Evolutionary conservation across 2,888 invertebrate species (phyloP).

Genomic region (Agrilus biguttatus): DNA sequence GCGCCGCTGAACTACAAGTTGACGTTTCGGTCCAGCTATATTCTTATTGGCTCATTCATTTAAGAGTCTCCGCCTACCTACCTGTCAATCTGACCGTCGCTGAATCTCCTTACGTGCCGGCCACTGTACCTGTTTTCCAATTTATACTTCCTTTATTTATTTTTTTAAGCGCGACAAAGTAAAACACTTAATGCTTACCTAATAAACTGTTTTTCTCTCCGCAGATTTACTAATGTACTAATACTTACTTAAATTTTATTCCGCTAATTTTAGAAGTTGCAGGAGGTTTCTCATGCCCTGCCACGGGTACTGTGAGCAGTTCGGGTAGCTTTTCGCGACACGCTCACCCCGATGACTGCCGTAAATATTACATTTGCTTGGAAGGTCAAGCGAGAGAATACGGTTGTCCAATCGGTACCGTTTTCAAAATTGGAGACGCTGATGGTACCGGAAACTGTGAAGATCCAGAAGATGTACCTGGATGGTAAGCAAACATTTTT

Average conservation of each 20-base stretch:
- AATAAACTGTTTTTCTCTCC: too few species aligned
- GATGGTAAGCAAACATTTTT: slow-evolving; percentile 58
- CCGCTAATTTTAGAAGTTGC: slow-evolving; percentile 59
- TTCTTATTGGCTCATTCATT: too few species aligned
- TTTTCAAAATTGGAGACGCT: slow-evolving; percentile 84
- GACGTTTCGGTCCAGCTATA: too few species aligned
- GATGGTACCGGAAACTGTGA: slow-evolving; percentile 88
- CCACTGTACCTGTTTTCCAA: too few species aligned
- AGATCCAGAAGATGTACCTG: slow-evolving; percentile 90
- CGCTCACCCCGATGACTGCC: slow-evolving; percentile 87
- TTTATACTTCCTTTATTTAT: too few species aligned
- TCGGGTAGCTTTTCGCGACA: slow-evolving; percentile 87
- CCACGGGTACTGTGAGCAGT: slow-evolving; percentile 65
- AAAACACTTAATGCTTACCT: too few species aligned
- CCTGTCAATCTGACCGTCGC: too few species aligned
- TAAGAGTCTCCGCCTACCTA: too few species aligned
- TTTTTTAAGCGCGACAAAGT: too few species aligned
- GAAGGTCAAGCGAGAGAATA: slow-evolving; percentile 85
- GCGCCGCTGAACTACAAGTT: too few species aligned
- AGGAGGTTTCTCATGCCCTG: slow-evolving; percentile 77
- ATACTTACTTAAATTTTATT: background rate
- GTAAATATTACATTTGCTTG: slow-evolving; percentile 89
- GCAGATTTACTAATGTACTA: too few species aligned
- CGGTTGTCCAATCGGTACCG: slow-evolving; percentile 90
- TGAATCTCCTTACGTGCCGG: too few species aligned